phyloP scores from a whole-genome alignment of 2,113 vertebrate genomes.

The Sylvietta virens region DNA sequence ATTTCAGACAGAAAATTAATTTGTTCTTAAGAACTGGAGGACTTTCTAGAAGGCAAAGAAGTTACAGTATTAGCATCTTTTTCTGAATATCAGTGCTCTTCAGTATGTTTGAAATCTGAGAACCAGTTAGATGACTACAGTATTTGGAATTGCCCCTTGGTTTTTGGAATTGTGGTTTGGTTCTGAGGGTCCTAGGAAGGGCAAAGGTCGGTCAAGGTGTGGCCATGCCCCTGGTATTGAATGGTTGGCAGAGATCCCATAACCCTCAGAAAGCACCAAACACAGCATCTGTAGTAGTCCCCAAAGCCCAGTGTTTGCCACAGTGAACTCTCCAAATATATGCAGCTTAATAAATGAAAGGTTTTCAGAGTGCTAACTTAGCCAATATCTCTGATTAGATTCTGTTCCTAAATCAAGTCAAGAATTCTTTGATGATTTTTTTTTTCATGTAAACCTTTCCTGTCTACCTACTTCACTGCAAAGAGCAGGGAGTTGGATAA shows the following conservation, averaged over 20 bases:
- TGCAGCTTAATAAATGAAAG: background rate
- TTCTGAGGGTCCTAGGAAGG: background rate
- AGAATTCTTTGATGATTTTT: background rate
- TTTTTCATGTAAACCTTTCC: background rate
- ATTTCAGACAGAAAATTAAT: slow-evolving; percentile 74
- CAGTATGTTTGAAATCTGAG: background rate
- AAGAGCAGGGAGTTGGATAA: background rate
- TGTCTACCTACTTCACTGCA: background rate
- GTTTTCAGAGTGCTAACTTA: background rate
- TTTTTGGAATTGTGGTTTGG: background rate
- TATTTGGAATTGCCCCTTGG: background rate
- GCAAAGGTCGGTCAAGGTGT: background rate
- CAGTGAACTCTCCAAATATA: background rate
- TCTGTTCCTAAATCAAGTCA: background rate
- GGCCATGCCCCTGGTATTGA: background rate
- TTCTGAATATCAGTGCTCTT: background rate
- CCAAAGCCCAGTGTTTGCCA: background rate
- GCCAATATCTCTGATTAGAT: background rate
- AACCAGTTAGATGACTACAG: background rate
- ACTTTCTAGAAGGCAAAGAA: background rate
- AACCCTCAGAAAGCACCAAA: background rate
- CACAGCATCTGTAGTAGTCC: background rate
- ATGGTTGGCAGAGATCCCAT: background rate
- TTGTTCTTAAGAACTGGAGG: slow-evolving; percentile 58
- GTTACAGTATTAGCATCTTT: background rate